These are phyloP conservation scores for Masticophis lateralis DNA, from an alignment of 2,797 vertebrate genomes.

Conservation along the genomic window DNA sequence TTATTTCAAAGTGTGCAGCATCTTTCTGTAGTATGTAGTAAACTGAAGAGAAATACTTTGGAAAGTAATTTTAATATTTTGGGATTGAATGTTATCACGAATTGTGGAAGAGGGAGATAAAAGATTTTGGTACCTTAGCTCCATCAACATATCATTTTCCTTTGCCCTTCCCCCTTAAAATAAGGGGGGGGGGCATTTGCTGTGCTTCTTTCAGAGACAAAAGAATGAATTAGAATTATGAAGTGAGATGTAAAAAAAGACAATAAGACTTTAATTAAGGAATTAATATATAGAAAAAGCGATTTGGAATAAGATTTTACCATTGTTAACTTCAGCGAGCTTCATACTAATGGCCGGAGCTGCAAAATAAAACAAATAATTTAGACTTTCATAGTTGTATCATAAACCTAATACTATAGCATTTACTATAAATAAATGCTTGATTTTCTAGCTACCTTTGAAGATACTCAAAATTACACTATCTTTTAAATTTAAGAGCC, in stretches of 20 bases:
- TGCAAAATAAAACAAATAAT: background rate
- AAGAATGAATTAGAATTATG: slow-evolving; percentile 29
- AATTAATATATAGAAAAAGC: slow-evolving; percentile 8
- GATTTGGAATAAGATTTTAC: background rate
- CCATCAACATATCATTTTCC: background rate
- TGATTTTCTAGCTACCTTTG: background rate
- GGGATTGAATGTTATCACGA: background rate
- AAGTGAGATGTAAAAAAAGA: background rate
- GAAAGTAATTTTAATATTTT: background rate
- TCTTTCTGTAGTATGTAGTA: background rate
- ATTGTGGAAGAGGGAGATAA: background rate
- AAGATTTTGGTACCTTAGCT: background rate
- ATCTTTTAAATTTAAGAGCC: background rate
- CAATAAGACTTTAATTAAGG: background rate
- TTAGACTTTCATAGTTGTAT: background rate
- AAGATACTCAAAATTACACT: background rate
- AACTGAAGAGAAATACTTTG: background rate
- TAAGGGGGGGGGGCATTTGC: background rate
- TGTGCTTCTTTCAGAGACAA: slow-evolving; percentile 8
- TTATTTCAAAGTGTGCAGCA: background rate
- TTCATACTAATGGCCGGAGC: background rate
- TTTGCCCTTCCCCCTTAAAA: background rate
- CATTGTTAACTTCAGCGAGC: background rate
- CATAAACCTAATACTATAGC: background rate
- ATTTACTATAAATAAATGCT: background rate